Evolutionary conservation across 2,797 vertebrate species (phyloP).

Genomic region (Oryzias sinensis): DNA sequence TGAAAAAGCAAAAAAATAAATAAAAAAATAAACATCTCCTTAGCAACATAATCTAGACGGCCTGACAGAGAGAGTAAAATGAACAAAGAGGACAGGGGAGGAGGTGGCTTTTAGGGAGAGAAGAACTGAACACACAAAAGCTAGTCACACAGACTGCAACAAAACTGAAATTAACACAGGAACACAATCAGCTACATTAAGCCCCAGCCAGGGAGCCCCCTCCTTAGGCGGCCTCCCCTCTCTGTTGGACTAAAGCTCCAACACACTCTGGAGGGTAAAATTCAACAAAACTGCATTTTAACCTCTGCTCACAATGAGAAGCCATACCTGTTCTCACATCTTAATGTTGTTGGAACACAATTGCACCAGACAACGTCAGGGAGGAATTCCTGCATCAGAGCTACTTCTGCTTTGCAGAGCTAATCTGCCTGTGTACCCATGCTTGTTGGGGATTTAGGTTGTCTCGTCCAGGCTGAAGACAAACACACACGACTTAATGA

Average conservation of each 20-base stretch:
- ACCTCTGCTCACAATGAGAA: not conserved
- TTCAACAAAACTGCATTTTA: not conserved
- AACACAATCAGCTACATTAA: slow-evolving; percentile 94
- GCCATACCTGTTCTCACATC: not conserved
- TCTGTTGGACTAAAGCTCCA: slow-evolving; percentile 20
- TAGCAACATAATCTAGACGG: slow-evolving; percentile 99
- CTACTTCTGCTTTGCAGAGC: slow-evolving; percentile 28
- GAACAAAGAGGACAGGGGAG: slow-evolving; percentile 86
- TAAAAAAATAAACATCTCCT: slow-evolving; percentile 86
- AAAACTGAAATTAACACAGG: slow-evolving; percentile 98
- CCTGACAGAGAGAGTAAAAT: slow-evolving; percentile 72
- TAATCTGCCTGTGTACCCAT: slow-evolving; percentile 51
- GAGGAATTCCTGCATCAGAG: slow-evolving; percentile 6
- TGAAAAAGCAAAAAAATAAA: slow-evolving; percentile 83
- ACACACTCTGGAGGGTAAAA: not conserved
- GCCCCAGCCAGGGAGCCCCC: slow-evolving; percentile 64
- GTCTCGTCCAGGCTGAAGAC: slow-evolving; percentile 53
- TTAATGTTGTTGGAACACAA: not conserved
- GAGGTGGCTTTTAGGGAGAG: slow-evolving; percentile 84
- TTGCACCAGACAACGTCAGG: not conserved
- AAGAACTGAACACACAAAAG: slow-evolving; percentile 89
- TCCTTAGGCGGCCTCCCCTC: slow-evolving; percentile 20
- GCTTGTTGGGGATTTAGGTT: slow-evolving; percentile 50
- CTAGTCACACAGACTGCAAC: slow-evolving; percentile 87
- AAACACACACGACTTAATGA: slow-evolving; percentile 64